These are phyloP conservation scores for Phyto melanocephala DNA, from an alignment of 2,888 invertebrate species.

Conservation along the genomic window DNA sequence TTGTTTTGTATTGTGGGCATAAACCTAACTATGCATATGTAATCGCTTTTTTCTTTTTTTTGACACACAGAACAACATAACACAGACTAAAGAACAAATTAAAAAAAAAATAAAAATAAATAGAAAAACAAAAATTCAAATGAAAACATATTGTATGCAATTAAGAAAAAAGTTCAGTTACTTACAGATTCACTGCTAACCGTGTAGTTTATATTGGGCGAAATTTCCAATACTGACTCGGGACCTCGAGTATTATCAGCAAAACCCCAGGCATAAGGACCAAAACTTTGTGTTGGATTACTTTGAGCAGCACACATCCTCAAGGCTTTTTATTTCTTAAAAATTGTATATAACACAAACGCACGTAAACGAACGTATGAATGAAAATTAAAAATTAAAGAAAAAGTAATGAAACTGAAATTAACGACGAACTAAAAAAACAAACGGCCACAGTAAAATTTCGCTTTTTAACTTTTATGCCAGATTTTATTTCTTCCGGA, in stretches of 20 bases:
- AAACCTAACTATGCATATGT: constrained; percentile 22
- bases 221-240: constrained; percentile 79
- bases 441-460: constrained; percentile 71
- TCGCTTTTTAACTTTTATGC: constrained; percentile 67
- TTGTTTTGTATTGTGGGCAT: constrained; percentile 63
- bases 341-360: constrained; percentile 50
- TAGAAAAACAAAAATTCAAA: constrained; percentile 38
- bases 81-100: constrained; percentile 40
- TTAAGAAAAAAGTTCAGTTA: constrained; percentile 51
- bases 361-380: constrained; percentile 54
- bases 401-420: constrained; percentile 48
- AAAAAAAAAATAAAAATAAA: constrained; percentile 9
- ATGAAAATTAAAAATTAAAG: constrained; percentile 49
- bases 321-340: constrained; percentile 51
- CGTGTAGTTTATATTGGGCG: constrained; percentile 79
- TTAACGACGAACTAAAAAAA: constrained; percentile 55
- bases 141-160: constrained; percentile 47
- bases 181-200: constrained; percentile 79
- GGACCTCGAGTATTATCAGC: constrained; percentile 78
- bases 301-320: constrained; percentile 79
- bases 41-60: no score
- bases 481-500: constrained; percentile 27
- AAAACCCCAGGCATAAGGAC: constrained; percentile 78
- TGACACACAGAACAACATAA: constrained; percentile 41
- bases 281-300: constrained; percentile 78